Conservation (phyloP, 2,888 invertebrate species). For the Arenicola marina region DNA sequence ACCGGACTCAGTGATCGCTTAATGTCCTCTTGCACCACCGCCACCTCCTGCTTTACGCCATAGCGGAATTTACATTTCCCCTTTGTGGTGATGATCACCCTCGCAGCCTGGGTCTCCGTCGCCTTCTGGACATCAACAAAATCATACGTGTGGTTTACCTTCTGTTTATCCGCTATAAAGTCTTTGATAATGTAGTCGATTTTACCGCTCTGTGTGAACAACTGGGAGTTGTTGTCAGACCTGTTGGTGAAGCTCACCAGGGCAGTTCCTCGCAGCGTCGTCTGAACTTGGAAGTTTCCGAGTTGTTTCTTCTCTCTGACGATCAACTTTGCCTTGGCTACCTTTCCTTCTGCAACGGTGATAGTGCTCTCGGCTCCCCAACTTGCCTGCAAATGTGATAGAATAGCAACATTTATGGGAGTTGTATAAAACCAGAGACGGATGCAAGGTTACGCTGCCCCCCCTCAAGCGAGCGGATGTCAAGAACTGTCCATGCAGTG, state of each 20-base stretch:
- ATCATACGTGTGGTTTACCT: background rate
- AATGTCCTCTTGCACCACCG: too few species aligned
- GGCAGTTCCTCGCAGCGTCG: slow-evolving; percentile 52
- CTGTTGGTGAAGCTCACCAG: slow-evolving; percentile 56
- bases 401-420: too few species aligned
- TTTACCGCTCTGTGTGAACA: slow-evolving; percentile 52
- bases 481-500: too few species aligned
- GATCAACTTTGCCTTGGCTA: slow-evolving; percentile 55
- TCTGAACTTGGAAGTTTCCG: slow-evolving; percentile 56
- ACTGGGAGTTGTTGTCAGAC: slow-evolving; percentile 59
- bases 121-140: slow-evolving; percentile 6
- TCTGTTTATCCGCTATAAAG: slow-evolving; percentile 37
- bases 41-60: slow-evolving; percentile 56
- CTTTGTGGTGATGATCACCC: slow-evolving; percentile 23
- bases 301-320: slow-evolving; percentile 51
- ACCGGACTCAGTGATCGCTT: too few species aligned
- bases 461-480: too few species aligned
- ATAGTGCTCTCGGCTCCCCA: slow-evolving; percentile 60
- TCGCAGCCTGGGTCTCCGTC: too few species aligned
- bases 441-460: too few species aligned
- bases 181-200: slow-evolving; percentile 46
- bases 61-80: slow-evolving; percentile 54
- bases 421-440: too few species aligned
- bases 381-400: too few species aligned
- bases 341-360: slow-evolving; percentile 36